phyloP scores from a whole-genome alignment of 2,888 invertebrate species.

The Dendrolimus pini region DNA sequence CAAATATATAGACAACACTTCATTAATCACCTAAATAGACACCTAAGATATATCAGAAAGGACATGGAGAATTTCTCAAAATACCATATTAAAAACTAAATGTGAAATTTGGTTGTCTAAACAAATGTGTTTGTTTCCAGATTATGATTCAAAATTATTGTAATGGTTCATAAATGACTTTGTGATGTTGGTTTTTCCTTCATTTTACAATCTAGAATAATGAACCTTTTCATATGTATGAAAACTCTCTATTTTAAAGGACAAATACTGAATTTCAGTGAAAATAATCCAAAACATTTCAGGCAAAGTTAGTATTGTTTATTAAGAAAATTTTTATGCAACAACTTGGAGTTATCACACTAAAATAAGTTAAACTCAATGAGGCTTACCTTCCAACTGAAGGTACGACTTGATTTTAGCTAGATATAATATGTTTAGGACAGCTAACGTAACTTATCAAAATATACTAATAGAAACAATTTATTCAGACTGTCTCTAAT shows the following conservation, averaged over 20 bases:
- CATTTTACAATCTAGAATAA: neutral
- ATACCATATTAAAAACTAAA: neutral
- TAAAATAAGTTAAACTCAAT: constrained; percentile 70
- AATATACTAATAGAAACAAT: constrained; percentile 69
- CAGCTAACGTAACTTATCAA: constrained; percentile 66
- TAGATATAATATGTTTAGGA: constrained; percentile 54
- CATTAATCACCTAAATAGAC: too few species aligned
- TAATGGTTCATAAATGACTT: too few species aligned
- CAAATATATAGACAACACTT: too few species aligned
- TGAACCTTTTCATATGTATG: neutral
- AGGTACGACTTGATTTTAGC: constrained; percentile 56
- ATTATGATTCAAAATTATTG: too few species aligned
- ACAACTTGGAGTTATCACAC: constrained; percentile 70
- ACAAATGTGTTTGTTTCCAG: too few species aligned
- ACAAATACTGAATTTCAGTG: constrained; percentile 8
- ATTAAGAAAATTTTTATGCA: constrained; percentile 69
- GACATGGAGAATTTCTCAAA: too few species aligned
- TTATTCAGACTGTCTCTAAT: constrained; percentile 59
- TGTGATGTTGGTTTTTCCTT: neutral
- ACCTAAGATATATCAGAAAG: too few species aligned
- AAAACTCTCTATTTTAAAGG: constrained; percentile 1
- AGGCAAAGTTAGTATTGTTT: constrained; percentile 73
- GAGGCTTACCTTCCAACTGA: constrained; percentile 57
- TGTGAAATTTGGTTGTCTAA: too few species aligned
- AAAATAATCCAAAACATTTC: constrained; percentile 56